A percentile compares a stretch with the other conserved stretches of the same genome.
Conservation (phyloP, 1,140 invertebrate species). For the Drosophila quadrilineata region DNA sequence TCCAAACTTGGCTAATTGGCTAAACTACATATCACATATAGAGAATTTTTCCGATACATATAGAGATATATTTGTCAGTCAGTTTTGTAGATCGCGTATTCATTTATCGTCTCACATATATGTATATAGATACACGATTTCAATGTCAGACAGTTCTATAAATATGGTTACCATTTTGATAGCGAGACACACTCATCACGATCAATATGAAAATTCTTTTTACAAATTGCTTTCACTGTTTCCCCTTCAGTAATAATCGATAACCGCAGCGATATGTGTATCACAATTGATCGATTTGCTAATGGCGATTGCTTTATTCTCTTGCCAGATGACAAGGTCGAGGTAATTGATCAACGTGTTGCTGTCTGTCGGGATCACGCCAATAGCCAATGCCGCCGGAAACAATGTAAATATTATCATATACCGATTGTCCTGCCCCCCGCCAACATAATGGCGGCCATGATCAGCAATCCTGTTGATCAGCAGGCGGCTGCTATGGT, state of each 20-base stretch:
- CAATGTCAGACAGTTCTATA: too few species aligned
- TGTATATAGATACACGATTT: too few species aligned
- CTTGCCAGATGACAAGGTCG: conserved; percentile 91
- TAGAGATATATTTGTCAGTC: too few species aligned
- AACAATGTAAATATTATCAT: conserved; percentile 96
- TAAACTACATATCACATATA: too few species aligned
- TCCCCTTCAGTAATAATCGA: conserved; percentile 19
- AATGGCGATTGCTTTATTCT: conserved; percentile 18
- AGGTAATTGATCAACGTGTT: conserved; percentile 95
- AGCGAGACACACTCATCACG: conserved; percentile 25
- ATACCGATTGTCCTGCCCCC: conserved; percentile 92
- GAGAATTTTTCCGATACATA: too few species aligned
- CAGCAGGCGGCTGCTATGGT: conserved; percentile 42
- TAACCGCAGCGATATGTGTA: background rate
- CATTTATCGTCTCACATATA: too few species aligned
- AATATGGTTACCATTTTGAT: background rate
- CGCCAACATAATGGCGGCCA: conserved; percentile 82
- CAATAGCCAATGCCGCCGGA: conserved; percentile 93
- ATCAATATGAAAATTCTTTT: conserved; percentile 38
- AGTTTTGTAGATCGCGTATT: too few species aligned
- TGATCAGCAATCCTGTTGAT: conserved; percentile 71
- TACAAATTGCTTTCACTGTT: conserved; percentile 73
- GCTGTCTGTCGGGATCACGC: conserved; percentile 96
- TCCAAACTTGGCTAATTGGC: too few species aligned
- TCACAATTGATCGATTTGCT: background rate